phyloP scores from a whole-genome alignment of 2,797 vertebrate genomes.

The Psittacula echo region DNA sequence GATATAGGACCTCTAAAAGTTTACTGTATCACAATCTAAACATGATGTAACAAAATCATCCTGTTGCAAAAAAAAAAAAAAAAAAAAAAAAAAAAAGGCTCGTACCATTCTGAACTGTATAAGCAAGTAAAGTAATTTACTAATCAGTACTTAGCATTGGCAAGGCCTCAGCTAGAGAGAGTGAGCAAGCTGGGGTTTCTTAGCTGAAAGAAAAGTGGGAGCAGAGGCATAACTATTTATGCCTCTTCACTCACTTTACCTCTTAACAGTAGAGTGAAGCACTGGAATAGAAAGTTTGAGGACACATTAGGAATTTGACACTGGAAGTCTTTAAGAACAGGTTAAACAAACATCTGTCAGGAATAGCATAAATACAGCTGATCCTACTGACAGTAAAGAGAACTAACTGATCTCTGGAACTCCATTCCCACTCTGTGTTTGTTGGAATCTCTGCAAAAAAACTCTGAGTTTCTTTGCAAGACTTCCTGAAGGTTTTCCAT shows the following conservation, averaged over 20 bases:
- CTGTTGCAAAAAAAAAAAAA: background rate
- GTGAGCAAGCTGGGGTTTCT: background rate
- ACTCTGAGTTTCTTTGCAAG: background rate
- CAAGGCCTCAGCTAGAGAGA: background rate
- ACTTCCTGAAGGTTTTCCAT: background rate
- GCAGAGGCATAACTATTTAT: background rate
- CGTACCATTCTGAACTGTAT: background rate
- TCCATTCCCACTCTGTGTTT: background rate
- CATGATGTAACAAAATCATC: background rate
- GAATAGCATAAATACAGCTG: background rate
- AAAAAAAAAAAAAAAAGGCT: background rate
- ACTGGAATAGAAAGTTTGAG: background rate
- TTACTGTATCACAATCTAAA: background rate
- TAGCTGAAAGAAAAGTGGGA: background rate
- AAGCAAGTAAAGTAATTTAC: background rate
- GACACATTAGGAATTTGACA: background rate
- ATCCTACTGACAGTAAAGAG: background rate
- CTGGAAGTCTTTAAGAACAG: background rate
- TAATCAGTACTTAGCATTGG: background rate
- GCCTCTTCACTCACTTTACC: background rate
- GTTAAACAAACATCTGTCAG: background rate
- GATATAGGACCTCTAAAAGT: background rate
- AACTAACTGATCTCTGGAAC: background rate
- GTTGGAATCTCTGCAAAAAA: background rate
- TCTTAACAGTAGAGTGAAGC: background rate